These are phyloP conservation scores for Erebia aethiops DNA, from an alignment of 2,888 invertebrate species.

Conservation along the genomic window DNA sequence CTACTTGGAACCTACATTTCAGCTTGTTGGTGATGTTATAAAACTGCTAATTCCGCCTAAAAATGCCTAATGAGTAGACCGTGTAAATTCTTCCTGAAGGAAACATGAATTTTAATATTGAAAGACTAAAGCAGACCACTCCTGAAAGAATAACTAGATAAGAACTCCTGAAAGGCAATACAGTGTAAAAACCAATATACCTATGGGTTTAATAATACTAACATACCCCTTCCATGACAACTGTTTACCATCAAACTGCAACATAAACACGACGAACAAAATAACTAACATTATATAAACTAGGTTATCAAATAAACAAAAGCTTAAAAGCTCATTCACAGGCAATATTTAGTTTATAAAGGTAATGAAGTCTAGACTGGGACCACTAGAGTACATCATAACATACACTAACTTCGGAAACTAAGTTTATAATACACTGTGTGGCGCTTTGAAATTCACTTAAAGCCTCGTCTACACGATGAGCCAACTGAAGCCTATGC, in stretches of 20 bases:
- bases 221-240: background rate
- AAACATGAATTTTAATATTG: background rate
- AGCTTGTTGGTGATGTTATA: background rate
- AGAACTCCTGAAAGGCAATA: too few species aligned
- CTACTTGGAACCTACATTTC: background rate
- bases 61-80: background rate
- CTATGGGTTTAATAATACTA: too few species aligned
- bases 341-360: conserved; percentile 8
- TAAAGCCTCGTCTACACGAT: conserved; percentile 9
- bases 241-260: background rate
- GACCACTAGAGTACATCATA: conserved; percentile 1
- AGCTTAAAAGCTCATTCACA: conserved; percentile 1
- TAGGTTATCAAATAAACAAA: conserved; percentile 5
- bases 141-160: too few species aligned
- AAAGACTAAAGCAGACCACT: background rate
- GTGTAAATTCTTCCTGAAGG: background rate
- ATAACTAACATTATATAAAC: background rate
- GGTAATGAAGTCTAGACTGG: conserved; percentile 19
- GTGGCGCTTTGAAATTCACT: background rate
- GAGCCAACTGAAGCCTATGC: conserved; percentile 1
- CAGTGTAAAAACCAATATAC: too few species aligned
- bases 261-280: background rate
- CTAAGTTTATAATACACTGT: conserved; percentile 14
- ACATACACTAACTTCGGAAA: conserved; percentile 11
- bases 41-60: too few species aligned